Percentiles rank a stretch among this genome's conserved stretches.
These are phyloP conservation scores for Capreolus pygargus DNA, from an alignment of 2,113 vertebrate genomes.

Conservation along the genomic window DNA sequence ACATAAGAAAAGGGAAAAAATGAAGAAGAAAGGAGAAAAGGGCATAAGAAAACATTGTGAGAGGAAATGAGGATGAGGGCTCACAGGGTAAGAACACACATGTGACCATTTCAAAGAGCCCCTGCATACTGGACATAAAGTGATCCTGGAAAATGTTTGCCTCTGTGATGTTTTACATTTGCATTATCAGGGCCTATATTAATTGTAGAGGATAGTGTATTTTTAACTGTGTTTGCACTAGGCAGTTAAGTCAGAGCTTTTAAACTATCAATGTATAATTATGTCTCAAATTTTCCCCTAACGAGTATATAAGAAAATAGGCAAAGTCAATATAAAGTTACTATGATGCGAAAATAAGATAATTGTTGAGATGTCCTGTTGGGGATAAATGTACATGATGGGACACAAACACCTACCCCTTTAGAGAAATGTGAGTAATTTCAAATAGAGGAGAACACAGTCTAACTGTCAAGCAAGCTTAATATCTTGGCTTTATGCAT, in stretches of 20 bases:
- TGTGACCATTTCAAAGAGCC: not conserved
- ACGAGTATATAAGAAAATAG: not conserved
- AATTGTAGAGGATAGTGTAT: not conserved
- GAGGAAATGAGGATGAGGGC: not conserved
- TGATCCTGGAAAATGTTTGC: not conserved
- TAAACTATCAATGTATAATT: not conserved
- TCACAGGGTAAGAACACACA: not conserved
- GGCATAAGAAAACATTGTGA: not conserved
- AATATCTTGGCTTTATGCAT: not conserved
- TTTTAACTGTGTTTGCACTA: not conserved
- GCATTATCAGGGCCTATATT: not conserved
- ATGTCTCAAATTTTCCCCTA: not conserved
- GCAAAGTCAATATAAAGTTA: not conserved
- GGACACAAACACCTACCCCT: not conserved
- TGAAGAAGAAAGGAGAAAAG: not conserved
- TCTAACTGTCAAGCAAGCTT: not conserved
- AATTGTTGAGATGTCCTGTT: not conserved
- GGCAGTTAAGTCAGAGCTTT: not conserved
- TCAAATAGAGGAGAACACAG: not conserved
- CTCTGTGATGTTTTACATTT: slow-evolving; percentile 1
- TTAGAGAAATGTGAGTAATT: slow-evolving; percentile 26
- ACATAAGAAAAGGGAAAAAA: not conserved
- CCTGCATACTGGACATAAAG: not conserved
- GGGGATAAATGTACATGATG: not conserved
- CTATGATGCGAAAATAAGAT: not conserved